Conservation (phyloP, 2,797 vertebrate species). For the Poeciliopsis turneri region DNA sequence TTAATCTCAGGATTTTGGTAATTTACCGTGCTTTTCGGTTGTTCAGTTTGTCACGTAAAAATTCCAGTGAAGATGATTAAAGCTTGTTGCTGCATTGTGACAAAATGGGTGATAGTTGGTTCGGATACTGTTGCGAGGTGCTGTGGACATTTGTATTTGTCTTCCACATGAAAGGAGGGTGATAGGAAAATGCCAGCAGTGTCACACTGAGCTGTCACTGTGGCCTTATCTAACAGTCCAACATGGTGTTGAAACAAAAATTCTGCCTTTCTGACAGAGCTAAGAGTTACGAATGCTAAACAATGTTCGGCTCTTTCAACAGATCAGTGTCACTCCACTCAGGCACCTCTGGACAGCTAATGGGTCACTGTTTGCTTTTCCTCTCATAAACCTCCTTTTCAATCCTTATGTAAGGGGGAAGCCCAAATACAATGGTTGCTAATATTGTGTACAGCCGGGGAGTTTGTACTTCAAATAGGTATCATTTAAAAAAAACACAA, state of each 20-base stretch:
- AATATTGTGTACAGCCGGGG: neutral
- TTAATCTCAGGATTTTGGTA: neutral
- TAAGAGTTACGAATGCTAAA: neutral
- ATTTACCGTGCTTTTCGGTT: neutral
- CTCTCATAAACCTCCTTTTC: conserved; percentile 53
- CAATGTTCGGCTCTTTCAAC: neutral
- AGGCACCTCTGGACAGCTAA: conserved; percentile 46
- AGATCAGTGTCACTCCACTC: conserved; percentile 12
- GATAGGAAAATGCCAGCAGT: conserved; percentile 5
- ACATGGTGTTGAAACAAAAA: conserved; percentile 20
- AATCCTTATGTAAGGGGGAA: conserved; percentile 18
- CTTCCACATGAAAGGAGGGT: neutral
- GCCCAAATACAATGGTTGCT: conserved; percentile 14
- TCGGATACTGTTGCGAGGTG: neutral
- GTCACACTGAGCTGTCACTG: neutral
- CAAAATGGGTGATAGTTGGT: neutral
- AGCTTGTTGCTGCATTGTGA: neutral
- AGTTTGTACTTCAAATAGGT: neutral
- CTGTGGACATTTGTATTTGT: neutral
- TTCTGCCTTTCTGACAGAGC: conserved; percentile 23
- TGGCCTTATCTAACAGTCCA: conserved; percentile 7
- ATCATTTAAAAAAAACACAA: neutral
- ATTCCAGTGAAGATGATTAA: neutral
- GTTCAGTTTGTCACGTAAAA: neutral
- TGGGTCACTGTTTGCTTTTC: conserved; percentile 69